These are phyloP conservation scores for Heliocidaris erythrogramma DNA, from an alignment of 35 echinoderm and acorn worm species.

Conservation along the genomic window DNA sequence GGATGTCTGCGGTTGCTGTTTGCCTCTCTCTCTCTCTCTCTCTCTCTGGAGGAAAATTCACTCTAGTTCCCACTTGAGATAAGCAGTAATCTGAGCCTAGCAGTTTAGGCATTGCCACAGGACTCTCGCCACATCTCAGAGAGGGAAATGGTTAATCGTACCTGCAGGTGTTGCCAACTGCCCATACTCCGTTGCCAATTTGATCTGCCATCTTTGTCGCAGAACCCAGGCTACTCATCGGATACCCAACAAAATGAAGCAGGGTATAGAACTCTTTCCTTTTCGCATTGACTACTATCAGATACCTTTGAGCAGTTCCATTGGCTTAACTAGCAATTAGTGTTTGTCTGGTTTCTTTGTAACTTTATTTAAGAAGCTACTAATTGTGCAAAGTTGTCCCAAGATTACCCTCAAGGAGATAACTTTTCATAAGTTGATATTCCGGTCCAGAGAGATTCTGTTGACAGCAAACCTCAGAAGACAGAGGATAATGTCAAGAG, in stretches of 20 bases:
- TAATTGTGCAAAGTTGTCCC: not conserved
- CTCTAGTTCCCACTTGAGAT: not conserved
- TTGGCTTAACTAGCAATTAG: not conserved
- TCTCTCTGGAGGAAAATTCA: not conserved
- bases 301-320: not conserved
- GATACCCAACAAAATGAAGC: not conserved
- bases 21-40: not conserved
- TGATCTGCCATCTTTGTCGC: not conserved
- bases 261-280: not conserved
- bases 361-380: not conserved
- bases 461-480: not conserved
- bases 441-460: not conserved
- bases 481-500: not conserved
- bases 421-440: not conserved
- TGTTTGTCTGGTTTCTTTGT: not conserved
- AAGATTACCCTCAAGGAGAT: not conserved
- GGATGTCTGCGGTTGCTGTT: not conserved
- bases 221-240: not conserved
- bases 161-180: not conserved
- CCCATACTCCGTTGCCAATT: not conserved
- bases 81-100: not conserved
- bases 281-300: not conserved
- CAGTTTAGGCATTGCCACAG: not conserved
- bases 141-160: not conserved
- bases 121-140: not conserved